phyloP scores from a whole-genome alignment of 1,140 invertebrate genomes.

The Drosophila bocqueti region DNA sequence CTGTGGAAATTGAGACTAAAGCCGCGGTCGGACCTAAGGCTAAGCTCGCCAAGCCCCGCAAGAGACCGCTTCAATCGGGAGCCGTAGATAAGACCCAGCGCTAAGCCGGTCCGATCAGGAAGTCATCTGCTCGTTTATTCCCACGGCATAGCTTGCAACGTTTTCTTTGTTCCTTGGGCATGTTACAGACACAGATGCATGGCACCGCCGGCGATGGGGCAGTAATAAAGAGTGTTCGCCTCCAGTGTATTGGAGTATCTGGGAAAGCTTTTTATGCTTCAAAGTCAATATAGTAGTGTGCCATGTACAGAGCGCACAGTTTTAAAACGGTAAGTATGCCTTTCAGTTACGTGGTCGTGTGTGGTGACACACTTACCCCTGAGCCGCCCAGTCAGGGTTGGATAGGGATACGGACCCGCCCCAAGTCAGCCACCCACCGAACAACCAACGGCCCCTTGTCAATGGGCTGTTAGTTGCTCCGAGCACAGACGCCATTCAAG shows the following conservation, averaged over 20 bases:
- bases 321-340: constrained; percentile 79
- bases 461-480: constrained; percentile 73
- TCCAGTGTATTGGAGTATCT: constrained; percentile 73
- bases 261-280: constrained; percentile 81
- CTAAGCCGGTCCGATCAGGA: constrained; percentile 48
- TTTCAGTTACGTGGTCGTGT: constrained; percentile 71
- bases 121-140: constrained; percentile 43
- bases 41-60: not conserved
- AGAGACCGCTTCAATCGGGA: not conserved
- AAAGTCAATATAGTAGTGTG: constrained; percentile 77
- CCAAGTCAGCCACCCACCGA: constrained; percentile 1
- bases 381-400: not conserved
- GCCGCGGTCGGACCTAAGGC: not conserved
- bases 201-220: constrained; percentile 19
- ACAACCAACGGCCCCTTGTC: constrained; percentile 33
- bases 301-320: constrained; percentile 71
- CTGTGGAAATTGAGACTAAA: constrained; percentile 8
- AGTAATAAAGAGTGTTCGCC: constrained; percentile 69
- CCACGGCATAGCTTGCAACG: constrained; percentile 30
- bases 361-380: constrained; percentile 47
- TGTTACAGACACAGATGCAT: constrained; percentile 27
- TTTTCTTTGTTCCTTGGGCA: constrained; percentile 32
- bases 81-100: constrained; percentile 1
- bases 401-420: constrained; percentile 11
- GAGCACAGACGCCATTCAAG: constrained; percentile 78